A percentile compares a stretch with the other conserved stretches of the same genome.
These are phyloP conservation scores for Trypoxylon attenuatum DNA, from an alignment of 2,888 invertebrate species.

Conservation along the genomic window DNA sequence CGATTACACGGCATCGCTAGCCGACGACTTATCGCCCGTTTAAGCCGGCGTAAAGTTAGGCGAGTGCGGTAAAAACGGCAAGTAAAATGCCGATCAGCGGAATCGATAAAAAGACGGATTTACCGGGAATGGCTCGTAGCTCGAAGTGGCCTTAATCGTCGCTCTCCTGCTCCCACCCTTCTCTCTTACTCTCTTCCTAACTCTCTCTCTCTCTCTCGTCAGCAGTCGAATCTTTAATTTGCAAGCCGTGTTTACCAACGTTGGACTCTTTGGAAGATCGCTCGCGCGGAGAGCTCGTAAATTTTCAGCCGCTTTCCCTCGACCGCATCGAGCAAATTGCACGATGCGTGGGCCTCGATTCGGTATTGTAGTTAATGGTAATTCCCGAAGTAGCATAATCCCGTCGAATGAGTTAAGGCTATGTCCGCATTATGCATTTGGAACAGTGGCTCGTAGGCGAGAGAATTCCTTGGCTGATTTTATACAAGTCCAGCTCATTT, in stretches of 20 bases:
- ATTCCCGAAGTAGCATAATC: too few relatives aligned
- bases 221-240: neutral
- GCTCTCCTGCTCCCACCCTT: too few relatives aligned
- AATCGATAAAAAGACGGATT: conserved; percentile 9
- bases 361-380: too few relatives aligned
- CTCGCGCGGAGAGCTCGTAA: too few relatives aligned
- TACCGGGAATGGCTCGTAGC: neutral
- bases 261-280: too few relatives aligned
- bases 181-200: neutral
- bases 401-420: neutral
- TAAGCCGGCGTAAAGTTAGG: conserved; percentile 29
- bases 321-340: neutral
- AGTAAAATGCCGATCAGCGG: neutral
- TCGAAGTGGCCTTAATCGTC: conserved; percentile 4
- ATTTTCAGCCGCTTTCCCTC: neutral
- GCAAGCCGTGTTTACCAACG: neutral
- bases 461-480: conserved; percentile 7
- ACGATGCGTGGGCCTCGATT: neutral
- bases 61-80: conserved; percentile 5
- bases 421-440: neutral
- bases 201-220: neutral
- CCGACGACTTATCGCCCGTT: conserved; percentile 42
- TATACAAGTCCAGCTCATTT: neutral
- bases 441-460: conserved; percentile 13
- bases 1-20: conserved; percentile 40